Conservation (phyloP, 2,113 vertebrate genomes). For the Arothron firmamentum region DNA sequence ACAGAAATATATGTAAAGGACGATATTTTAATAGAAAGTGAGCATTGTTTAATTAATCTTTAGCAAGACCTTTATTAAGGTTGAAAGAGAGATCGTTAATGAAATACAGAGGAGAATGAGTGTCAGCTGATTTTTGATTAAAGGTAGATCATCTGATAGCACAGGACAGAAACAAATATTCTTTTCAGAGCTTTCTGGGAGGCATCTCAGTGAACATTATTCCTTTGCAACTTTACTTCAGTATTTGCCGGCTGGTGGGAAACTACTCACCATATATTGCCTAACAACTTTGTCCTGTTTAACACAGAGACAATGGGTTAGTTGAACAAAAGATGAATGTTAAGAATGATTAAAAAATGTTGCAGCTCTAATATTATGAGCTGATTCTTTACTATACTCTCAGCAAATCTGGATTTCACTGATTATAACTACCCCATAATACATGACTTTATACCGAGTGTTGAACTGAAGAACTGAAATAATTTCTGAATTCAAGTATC, state of each 20-base stretch:
- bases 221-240: neutral
- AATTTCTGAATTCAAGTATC: no score
- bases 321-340: slow-evolving; percentile 13
- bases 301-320: slow-evolving; percentile 8
- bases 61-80: no score
- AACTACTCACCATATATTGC: slow-evolving; percentile 29
- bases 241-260: slow-evolving; percentile 20
- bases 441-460: no score
- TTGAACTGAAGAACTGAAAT: no score
- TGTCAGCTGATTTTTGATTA: slow-evolving; percentile 12
- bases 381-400: no score
- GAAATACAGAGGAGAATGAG: slow-evolving; percentile 3
- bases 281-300: slow-evolving; percentile 39
- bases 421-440: no score
- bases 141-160: neutral
- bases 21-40: no score
- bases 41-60: no score
- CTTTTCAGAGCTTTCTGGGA: neutral
- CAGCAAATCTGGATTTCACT: no score
- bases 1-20: no score
- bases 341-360: neutral
- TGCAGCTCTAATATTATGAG: neutral
- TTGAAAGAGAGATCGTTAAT: no score
- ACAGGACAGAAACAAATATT: no score
- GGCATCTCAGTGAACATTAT: neutral